These are phyloP conservation scores for Tragelaphus eurycerus DNA, from an alignment of 2,797 vertebrate species.

Conservation along the genomic window DNA sequence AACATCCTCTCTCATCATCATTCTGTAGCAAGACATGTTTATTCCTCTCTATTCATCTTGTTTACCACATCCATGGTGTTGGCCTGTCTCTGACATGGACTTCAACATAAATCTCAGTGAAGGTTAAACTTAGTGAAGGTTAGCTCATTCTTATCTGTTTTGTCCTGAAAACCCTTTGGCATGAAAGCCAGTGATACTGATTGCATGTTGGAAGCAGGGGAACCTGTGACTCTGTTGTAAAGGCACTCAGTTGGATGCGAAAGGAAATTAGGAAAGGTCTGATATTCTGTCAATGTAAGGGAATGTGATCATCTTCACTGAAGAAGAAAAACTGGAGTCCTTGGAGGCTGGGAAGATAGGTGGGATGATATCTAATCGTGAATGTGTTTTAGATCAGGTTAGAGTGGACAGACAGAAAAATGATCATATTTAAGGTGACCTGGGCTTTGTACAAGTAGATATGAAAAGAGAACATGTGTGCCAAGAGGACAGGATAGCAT, in stretches of 20 bases:
- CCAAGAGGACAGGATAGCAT: background rate
- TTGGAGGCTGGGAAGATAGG: background rate
- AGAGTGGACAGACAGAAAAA: background rate
- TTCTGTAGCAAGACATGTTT: background rate
- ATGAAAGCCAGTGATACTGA: background rate
- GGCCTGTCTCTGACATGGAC: background rate
- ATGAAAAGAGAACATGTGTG: background rate
- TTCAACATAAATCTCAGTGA: background rate
- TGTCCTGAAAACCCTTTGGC: background rate
- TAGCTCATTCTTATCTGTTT: background rate
- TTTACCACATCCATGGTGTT: background rate
- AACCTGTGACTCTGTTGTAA: background rate
- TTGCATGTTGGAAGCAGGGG: background rate
- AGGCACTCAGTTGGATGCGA: background rate
- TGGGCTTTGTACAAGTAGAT: background rate
- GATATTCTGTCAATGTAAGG: background rate
- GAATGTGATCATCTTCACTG: background rate
- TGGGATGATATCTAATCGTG: background rate
- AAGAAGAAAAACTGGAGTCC: background rate
- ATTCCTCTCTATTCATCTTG: background rate
- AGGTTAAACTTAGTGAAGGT: background rate
- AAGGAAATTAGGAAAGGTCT: background rate
- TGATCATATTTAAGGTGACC: background rate
- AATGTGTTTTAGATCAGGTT: background rate
- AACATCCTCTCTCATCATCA: background rate